phyloP scores from a whole-genome alignment of 1,140 invertebrate genomes.

The Euura lappo region DNA sequence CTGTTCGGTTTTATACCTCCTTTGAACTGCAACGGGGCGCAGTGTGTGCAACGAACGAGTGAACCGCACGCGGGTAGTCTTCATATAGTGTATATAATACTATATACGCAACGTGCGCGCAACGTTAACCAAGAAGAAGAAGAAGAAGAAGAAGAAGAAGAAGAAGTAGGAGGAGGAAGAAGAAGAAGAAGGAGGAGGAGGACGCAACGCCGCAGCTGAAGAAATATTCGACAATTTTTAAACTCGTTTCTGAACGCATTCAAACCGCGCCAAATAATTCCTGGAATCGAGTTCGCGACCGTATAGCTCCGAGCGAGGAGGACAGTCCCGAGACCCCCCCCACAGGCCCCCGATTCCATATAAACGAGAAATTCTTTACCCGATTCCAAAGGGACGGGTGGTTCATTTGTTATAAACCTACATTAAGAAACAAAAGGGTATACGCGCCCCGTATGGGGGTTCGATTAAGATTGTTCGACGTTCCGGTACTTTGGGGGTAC shows the following conservation, averaged over 20 bases:
- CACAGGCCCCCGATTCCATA: not conserved
- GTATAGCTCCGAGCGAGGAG: not conserved
- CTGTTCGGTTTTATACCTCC: constrained; percentile 6
- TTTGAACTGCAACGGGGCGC: not conserved
- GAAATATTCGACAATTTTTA: constrained; percentile 58
- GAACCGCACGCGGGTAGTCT: too few species aligned
- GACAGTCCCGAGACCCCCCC: too few species aligned
- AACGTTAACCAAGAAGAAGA: too few species aligned
- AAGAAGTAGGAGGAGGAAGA: too few species aligned
- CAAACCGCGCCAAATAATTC: constrained; percentile 49
- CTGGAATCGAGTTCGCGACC: constrained; percentile 41
- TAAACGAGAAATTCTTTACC: not conserved
- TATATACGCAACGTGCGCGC: too few species aligned
- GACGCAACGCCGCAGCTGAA: constrained; percentile 23
- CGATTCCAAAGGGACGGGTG: not conserved
- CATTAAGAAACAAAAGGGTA: not conserved
- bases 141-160: too few species aligned
- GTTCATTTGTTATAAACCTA: not conserved
- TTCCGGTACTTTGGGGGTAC: constrained; percentile 21
- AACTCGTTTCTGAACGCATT: constrained; percentile 57
- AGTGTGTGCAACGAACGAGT: not conserved
- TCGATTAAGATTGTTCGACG: constrained; percentile 23
- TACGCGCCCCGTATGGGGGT: not conserved
- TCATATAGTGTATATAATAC: too few species aligned
- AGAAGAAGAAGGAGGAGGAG: not conserved